Base-by-base conservation (phyloP, 1,140 invertebrate genomes). In the Patella vulgata region DNA sequence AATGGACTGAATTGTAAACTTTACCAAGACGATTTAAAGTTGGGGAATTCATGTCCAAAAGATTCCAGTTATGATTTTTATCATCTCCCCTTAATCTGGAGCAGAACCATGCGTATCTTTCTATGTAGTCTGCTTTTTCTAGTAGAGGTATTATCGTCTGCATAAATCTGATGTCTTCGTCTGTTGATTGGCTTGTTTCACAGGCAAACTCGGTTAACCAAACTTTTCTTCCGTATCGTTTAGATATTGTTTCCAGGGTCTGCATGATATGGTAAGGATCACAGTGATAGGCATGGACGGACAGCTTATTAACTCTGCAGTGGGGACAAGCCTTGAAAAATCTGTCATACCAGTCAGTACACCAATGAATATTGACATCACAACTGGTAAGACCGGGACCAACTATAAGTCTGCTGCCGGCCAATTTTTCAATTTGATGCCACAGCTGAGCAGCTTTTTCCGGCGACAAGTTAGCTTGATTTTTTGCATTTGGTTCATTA, bases 171-270 rank as follows among this genome's bases (percentile, higher is more conserved):
- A 74, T 48, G 30, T 74, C 59, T n/a, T 61, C 63, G 3, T 54
- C 25, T 11, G 31, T 39, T 11, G 64, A 65, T n/a, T 52, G 43
- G n/a, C 23, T 57, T n/a, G 48, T 14, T 5, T 63, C 65, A 33
- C 71, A 74, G 30, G 68, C 57, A 58, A 74, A 74, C 51, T 74
- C 71, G 1, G 71, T 74, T 36, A 74, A 42, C 71, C 56, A 59
- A 31, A 59, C 50, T 33, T 46, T 59, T 21, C 19, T 11, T 17
- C 66, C 54, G 42, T 64, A 74, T 48, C 42, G 27, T 12, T 71
- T 52, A 42, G 61, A 74, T 5, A 74, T 36, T 14, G 30, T 39
- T 28, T 74, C 51, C 17, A 74, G 39, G 21, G 63, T 66, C 9
- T 65, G 17, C 68, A 74, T 74, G 3, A 59, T 74, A 12, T n/a